Evolutionary conservation across 2,113 vertebrate genomes (phyloP), one percentile per base, ranked within the genome.

Genomic region (Laticauda laticaudata): DNA sequence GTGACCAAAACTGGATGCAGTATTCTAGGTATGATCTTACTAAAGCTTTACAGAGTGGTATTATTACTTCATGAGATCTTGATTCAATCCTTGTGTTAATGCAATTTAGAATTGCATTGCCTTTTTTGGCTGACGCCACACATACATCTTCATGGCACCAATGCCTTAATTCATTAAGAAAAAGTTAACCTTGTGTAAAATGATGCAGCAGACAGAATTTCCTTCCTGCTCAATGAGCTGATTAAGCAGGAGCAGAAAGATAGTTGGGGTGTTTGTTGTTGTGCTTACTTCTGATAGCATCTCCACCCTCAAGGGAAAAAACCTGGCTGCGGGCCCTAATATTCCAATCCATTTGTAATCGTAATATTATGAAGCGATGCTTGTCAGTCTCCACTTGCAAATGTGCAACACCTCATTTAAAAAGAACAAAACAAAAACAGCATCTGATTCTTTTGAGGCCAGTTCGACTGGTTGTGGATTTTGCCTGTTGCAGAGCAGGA

Each of bases 131-230:
- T 48, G 48, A 48, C 7, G 6, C 48, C 48, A 8, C 48, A 48
- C 48, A 48, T 48, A 48, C 7, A 48, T 51, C 18, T 64, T 90
- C 56, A 39, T 4, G 54, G 14, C 34, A 56, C 21, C 1, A 5
- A 59, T 0, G 0, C 61, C 0, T 1, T 39, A 2, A 0, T 0
- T 26, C 87, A 86, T 56, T 94, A 95, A 85, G 53, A 59, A 61
- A 5, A 81, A n/a, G 91, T 88, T 86, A 93, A 45, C 88, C 8
- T 24, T 39, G 61, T 86, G 87, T 53, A 75, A 69, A 92, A 90
- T 0, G 0, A 0, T 24, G 89, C 91, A 89, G 59, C 86, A 89
- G 81, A 86, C 75, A 26, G 92, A 88, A 23, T 26, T 91, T 92
- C 24, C 48, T 55, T 56, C 88, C 94, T 91, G 69, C 91, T 88